Base-by-base conservation (phyloP, 1,140 invertebrate species). In the Gryon sp. region DNA sequence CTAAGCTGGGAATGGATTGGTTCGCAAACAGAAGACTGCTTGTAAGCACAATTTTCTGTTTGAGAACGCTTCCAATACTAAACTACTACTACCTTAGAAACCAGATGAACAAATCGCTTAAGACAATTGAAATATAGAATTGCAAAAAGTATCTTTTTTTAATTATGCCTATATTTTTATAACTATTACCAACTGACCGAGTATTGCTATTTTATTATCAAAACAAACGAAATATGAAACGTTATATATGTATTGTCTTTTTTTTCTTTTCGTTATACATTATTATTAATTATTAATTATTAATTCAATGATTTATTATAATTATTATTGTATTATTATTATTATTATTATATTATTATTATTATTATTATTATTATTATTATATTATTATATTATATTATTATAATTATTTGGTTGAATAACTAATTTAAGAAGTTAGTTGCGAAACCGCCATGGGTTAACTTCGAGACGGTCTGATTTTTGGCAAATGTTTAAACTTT, bases 101-200 rank as follows among this genome's bases (percentile, higher is more conserved):
- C n/a, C n/a, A n/a, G n/a, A n/a, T n/a, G n/a, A n/a, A n/a, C n/a
- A n/a, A n/a, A n/a, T n/a, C n/a, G n/a, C n/a, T n/a, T n/a, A n/a
- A n/a, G n/a, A n/a, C n/a, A n/a, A n/a, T n/a, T n/a, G n/a, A n/a
- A n/a, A n/a, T n/a, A n/a, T n/a, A n/a, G n/a, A n/a, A n/a, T n/a
- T n/a, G n/a, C n/a, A n/a, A n/a, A n/a, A n/a, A n/a, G n/a, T n/a
- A n/a, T n/a, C n/a, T n/a, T n/a, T n/a, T n/a, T n/a, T n/a, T n/a
- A n/a, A n/a, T n/a, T n/a, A n/a, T n/a, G n/a, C n/a, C n/a, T n/a
- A 86, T 88, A 86, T 87, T 88, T 87, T 88, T 87, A 81, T 87
- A 87, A 88, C 82, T 78, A 82, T 80, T 80, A 84, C 75, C 74
- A 84, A 83, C 76, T 80, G 76, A 83, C 74, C 81, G 82, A 87